phyloP scores from a whole-genome alignment of 2,797 vertebrate genomes.

The Pseudomugil gertrudae region DNA sequence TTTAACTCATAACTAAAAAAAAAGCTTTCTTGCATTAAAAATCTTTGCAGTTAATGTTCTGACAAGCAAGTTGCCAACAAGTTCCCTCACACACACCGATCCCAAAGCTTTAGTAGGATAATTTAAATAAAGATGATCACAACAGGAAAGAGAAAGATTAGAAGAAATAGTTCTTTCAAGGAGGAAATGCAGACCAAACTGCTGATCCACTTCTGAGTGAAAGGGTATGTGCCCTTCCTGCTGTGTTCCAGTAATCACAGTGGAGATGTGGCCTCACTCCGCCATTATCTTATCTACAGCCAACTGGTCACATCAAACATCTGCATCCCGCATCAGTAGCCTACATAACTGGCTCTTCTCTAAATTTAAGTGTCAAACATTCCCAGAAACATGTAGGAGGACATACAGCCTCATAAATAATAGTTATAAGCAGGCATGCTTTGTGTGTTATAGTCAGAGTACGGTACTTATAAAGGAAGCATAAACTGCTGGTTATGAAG shows the following conservation, averaged over 20 bases:
- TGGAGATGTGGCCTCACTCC: conserved; percentile 38
- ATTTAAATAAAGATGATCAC: background rate
- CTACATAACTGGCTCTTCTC: conserved; percentile 33
- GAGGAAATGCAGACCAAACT: conserved; percentile 13
- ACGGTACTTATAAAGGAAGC: background rate
- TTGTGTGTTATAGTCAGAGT: background rate
- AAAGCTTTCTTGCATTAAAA: conserved; percentile 7
- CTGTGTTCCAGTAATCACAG: conserved; percentile 19
- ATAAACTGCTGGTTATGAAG: background rate
- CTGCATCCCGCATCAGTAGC: conserved; percentile 19
- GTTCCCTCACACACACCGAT: background rate
- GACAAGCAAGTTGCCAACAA: background rate
- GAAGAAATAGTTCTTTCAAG: no score
- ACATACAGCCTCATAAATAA: background rate
- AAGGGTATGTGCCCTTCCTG: conserved; percentile 10
- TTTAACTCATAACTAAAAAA: conserved; percentile 12
- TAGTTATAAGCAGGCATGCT: background rate
- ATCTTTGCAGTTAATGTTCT: conserved; percentile 3
- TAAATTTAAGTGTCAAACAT: conserved; percentile 26
- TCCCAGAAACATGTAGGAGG: conserved; percentile 1
- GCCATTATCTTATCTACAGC: conserved; percentile 34
- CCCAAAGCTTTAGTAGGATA: background rate
- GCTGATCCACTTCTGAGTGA: background rate
- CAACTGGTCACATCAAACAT: conserved; percentile 20
- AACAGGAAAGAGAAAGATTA: no score